Base-by-base conservation (phyloP, 2,797 vertebrate genomes). In the Petrocephalus sullivani region DNA sequence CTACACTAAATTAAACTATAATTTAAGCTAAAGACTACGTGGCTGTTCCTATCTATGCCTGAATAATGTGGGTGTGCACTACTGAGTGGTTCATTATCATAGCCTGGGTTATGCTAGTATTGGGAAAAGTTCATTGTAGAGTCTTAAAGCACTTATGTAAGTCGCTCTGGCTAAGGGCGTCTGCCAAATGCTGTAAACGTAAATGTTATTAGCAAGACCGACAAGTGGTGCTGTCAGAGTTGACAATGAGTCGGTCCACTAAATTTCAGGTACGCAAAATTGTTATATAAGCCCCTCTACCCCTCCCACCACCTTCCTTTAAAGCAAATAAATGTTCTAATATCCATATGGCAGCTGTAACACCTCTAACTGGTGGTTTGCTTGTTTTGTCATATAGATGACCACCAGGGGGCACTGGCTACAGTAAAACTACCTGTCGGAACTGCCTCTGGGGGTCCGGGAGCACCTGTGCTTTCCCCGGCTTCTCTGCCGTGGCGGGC, bases 391-490 rank as follows among this genome's bases (percentile, higher is more conserved):
- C 28, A 14, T 14, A 1, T 33, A 56, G 4, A 56, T 54, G 12
- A 37, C 53, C 54, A 53, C 28, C 28, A 54, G 53, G 6, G 54
- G 84, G 84, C 23, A 64, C 67, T 87, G 56, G 54, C 57, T 95
- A 96, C 92, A 96, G 95, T 97, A 99, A 97, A 97, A 99, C 98
- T 98, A 99, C 98, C 97, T 99, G 98, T 96, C 98, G 97, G 94
- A 98, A 99, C 85, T 98, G 98, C 95, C 97, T 98, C 92, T 96
- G 96, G 87, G 97, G 96, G 89, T 99, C 98, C 96, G 98, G 98
- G 90, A 98, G 97, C 94, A 98, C 99, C 96, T 97, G 97, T 88
- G 95, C 97, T 96, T 98, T 99, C 95, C 96, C 93, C 87, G 96
- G 93, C 94, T 98, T 99, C 94, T 99, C 98, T 92, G 93, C 90